A percentile compares a stretch with the other conserved stretches of the same genome.
These are phyloP conservation scores for Ecliptopera silaceata DNA, from an alignment of 2,888 invertebrate genomes.

Conservation along the genomic window DNA sequence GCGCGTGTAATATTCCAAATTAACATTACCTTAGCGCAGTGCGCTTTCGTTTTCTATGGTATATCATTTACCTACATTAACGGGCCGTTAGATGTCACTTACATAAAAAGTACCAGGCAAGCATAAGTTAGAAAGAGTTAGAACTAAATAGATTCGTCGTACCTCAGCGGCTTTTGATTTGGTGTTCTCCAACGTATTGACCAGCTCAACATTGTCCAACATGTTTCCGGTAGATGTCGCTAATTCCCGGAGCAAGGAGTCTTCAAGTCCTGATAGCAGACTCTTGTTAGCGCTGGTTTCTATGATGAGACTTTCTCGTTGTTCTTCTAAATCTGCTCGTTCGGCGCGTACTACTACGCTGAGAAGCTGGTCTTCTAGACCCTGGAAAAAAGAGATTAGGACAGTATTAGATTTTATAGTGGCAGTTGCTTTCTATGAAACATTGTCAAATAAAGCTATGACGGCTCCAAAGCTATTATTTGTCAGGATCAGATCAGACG, in stretches of 20 bases:
- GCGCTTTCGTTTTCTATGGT: too few species aligned
- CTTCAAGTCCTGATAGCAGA: conserved; percentile 91
- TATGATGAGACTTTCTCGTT: conserved; percentile 90
- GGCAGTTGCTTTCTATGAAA: too few species aligned
- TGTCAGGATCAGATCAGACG: too few species aligned
- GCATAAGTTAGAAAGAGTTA: background rate
- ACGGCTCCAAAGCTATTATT: too few species aligned
- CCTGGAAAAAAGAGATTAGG: conserved; percentile 67
- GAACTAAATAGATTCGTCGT: background rate
- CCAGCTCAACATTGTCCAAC: conserved; percentile 94
- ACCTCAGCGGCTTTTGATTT: conserved; percentile 94
- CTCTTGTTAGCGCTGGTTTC: conserved; percentile 95
- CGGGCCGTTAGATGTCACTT: too few species aligned
- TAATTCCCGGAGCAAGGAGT: conserved; percentile 91
- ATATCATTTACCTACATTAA: too few species aligned
- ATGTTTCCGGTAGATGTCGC: conserved; percentile 95
- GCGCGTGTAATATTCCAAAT: too few species aligned
- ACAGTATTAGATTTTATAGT: too few species aligned
- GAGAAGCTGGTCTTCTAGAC: conserved; percentile 94
- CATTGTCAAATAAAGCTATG: too few species aligned
- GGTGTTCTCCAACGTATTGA: conserved; percentile 93
- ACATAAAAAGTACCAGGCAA: background rate
- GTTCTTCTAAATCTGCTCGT: conserved; percentile 93
- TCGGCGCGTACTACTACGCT: conserved; percentile 95
- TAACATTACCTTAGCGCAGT: too few species aligned